Percentiles rank a stretch among this genome's conserved stretches.
Conservation (phyloP, 2,888 invertebrate species). For the Zygaena filipendulae region DNA sequence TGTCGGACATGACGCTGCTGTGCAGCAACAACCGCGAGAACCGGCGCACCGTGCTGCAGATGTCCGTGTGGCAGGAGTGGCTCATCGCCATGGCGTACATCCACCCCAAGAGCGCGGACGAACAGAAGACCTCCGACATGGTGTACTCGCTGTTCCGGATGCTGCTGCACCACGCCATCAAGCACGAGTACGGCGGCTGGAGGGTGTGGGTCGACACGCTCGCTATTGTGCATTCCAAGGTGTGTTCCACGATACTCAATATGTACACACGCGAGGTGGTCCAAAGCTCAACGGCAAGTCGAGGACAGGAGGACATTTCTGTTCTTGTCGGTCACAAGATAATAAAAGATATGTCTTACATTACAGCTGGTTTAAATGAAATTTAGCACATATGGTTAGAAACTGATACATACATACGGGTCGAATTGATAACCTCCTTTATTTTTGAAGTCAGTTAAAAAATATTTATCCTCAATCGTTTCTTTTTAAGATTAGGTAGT, state of each 20-base stretch:
- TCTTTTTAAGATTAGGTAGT: too few species aligned
- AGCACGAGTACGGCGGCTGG: slow-evolving; percentile 99
- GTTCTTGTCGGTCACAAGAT: too few species aligned
- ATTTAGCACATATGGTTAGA: too few species aligned
- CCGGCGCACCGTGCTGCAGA: slow-evolving; percentile 95
- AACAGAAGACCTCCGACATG: slow-evolving; percentile 97
- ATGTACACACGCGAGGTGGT: too few species aligned
- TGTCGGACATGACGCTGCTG: slow-evolving; percentile 97
- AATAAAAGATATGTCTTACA: too few species aligned
- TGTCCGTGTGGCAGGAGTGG: slow-evolving; percentile 99
- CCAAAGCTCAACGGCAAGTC: too few species aligned
- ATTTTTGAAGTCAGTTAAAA: too few species aligned
- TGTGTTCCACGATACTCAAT: slow-evolving; percentile 44
- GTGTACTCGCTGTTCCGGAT: slow-evolving; percentile 97
- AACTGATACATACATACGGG: too few species aligned
- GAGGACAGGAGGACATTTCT: too few species aligned
- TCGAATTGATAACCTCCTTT: too few species aligned
- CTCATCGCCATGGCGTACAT: slow-evolving; percentile 98
- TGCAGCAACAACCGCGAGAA: slow-evolving; percentile 98
- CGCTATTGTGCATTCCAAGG: slow-evolving; percentile 99
- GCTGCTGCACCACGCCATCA: slow-evolving; percentile 98
- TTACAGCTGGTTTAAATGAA: too few species aligned
- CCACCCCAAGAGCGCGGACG: slow-evolving; percentile 94
- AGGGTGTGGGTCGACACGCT: slow-evolving; percentile 99
- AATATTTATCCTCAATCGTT: too few species aligned